Percentiles rank a stretch among this genome's conserved stretches.
These are phyloP conservation scores for Brachystomella parvula DNA, from an alignment of 1,140 invertebrate species.

Conservation along the genomic window DNA sequence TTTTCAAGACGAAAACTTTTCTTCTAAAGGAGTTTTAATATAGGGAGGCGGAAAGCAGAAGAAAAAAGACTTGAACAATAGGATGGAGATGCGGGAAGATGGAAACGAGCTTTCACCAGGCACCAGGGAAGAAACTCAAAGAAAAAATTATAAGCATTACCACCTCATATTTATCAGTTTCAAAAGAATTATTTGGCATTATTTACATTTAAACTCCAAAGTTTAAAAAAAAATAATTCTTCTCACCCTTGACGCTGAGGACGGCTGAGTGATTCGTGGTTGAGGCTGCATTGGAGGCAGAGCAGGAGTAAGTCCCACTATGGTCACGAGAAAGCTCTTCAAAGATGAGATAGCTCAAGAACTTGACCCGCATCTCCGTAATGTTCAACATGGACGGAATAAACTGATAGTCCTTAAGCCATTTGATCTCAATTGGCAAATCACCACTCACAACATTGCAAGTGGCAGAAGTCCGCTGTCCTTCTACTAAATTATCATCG, in stretches of 20 bases:
- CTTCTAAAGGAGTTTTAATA: no score
- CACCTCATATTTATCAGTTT: background rate
- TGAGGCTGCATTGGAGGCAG: slow-evolving; percentile 39
- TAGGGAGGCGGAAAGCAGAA: no score
- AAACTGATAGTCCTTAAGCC: slow-evolving; percentile 48
- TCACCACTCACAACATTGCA: slow-evolving; percentile 45
- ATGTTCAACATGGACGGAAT: slow-evolving; percentile 38
- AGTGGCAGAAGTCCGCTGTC: slow-evolving; percentile 41
- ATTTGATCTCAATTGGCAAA: slow-evolving; percentile 44
- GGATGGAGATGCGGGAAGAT: no score
- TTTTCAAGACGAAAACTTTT: no score
- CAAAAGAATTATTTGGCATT: background rate
- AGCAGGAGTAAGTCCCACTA: slow-evolving; percentile 44
- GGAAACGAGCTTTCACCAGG: no score
- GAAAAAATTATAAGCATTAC: no score
- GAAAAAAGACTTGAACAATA: no score
- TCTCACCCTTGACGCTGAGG: slow-evolving; percentile 31
- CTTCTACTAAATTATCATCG: slow-evolving; percentile 41
- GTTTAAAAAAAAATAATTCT: no score
- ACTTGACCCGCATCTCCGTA: slow-evolving; percentile 27
- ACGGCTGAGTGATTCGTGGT: slow-evolving; percentile 27
- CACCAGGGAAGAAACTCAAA: no score
- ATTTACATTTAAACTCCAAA: background rate
- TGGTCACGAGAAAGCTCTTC: slow-evolving; percentile 33
- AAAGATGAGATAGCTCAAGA: slow-evolving; percentile 33